A percentile compares a stretch with the other conserved stretches of the same genome.
phyloP scores from a whole-genome alignment of 1,140 invertebrate genomes.

The Megalopta genalis region DNA sequence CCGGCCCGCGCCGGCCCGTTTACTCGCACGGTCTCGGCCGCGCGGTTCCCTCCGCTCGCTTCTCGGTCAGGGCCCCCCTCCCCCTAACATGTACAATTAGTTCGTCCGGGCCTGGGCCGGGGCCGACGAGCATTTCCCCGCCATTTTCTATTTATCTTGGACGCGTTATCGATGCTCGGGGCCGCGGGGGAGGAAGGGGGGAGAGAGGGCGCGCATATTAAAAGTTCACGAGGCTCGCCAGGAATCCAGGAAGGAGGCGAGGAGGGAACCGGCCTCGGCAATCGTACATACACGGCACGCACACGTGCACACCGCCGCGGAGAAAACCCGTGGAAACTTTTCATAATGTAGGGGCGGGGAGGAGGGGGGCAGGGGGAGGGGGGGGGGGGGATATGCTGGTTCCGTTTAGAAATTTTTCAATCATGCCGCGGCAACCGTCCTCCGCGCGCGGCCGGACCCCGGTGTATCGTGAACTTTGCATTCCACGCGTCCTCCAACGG shows the following conservation, averaged over 20 bases:
- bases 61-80: constrained; percentile 4
- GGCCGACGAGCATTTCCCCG: not conserved
- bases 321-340: constrained; percentile 27
- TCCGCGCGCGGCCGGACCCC: no score
- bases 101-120: constrained; percentile 19
- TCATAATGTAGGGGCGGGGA: constrained; percentile 24
- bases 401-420: constrained; percentile 52
- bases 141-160: constrained; percentile 48
- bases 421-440: not conserved
- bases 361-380: not conserved
- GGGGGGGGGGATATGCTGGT: constrained; percentile 9
- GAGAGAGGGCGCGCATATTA: constrained; percentile 38
- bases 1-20: no score
- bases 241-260: constrained; percentile 47
- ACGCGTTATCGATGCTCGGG: constrained; percentile 40
- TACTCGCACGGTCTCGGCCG: no score
- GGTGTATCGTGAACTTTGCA: constrained; percentile 43
- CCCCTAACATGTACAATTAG: constrained; percentile 49
- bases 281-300: constrained; percentile 7
- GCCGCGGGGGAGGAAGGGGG: not conserved
- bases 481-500: constrained; percentile 28
- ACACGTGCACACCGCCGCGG: not conserved
- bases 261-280: not conserved
- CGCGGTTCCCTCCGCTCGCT: constrained; percentile 24
- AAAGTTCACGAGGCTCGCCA: constrained; percentile 41